phyloP scores from a whole-genome alignment of 2,113 vertebrate genomes.

The Pristiophorus japonicus region DNA sequence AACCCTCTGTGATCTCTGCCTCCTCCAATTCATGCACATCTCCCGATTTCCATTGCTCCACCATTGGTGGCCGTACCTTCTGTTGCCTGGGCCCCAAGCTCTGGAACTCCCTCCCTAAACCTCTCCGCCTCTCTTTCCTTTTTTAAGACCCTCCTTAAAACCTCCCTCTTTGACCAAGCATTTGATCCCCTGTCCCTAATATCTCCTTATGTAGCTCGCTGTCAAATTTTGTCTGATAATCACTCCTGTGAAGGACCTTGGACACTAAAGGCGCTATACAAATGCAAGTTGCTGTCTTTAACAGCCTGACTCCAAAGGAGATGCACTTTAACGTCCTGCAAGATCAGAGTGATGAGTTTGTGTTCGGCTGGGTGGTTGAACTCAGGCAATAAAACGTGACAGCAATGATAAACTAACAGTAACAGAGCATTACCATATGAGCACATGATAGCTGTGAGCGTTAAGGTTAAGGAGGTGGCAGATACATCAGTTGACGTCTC shows the following conservation, averaged over 20 bases:
- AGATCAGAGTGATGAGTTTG: background rate
- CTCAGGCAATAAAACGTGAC: background rate
- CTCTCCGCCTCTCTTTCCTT: background rate
- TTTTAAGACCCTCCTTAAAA: background rate
- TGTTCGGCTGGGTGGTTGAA: background rate
- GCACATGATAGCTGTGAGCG: too few species aligned
- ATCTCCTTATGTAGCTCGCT: background rate
- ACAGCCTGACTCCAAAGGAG: background rate
- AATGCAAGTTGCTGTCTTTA: background rate
- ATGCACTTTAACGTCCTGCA: background rate
- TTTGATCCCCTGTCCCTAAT: too few species aligned
- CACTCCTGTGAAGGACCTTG: background rate
- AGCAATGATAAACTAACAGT: background rate
- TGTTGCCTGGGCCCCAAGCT: background rate
- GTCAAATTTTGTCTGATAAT: background rate
- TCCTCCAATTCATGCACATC: background rate
- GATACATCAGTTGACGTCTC: background rate
- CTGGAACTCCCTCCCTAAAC: background rate
- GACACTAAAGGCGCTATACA: background rate
- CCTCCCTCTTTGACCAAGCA: background rate
- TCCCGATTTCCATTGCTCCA: background rate
- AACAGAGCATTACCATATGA: background rate
- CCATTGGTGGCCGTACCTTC: background rate
- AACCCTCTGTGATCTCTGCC: background rate
- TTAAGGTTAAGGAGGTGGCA: background rate